Conservation (phyloP, 2,888 invertebrate species). For the Cremastinae sp. region DNA sequence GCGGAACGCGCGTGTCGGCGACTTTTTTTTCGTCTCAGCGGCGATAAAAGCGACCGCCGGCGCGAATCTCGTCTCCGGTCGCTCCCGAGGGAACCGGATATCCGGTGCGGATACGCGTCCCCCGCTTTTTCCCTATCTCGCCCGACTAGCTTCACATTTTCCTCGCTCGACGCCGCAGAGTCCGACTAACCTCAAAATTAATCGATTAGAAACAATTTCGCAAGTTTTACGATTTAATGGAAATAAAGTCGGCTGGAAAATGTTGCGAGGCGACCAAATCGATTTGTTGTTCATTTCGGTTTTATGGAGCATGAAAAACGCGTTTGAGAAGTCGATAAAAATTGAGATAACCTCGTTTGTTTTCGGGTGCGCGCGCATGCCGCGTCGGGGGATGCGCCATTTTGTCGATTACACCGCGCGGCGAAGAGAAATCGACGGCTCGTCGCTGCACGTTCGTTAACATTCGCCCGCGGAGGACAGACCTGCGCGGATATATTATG, state of each 20-base stretch:
- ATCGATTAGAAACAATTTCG: too few species aligned
- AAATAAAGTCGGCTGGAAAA: too few species aligned
- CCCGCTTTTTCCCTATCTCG: constrained; percentile 60
- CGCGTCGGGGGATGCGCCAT: too few species aligned
- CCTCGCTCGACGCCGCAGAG: neutral
- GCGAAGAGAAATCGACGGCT: constrained; percentile 28
- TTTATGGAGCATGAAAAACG: neutral
- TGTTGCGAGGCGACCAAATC: too few species aligned
- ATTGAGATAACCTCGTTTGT: neutral
- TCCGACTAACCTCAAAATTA: too few species aligned
- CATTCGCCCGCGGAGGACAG: constrained; percentile 67
- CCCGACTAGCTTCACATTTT: constrained; percentile 46
- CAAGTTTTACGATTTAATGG: too few species aligned
- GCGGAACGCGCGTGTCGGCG: too few species aligned
- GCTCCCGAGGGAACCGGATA: constrained; percentile 76
- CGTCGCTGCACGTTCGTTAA: constrained; percentile 50
- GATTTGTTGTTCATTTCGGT: too few species aligned
- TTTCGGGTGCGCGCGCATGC: constrained; percentile 1
- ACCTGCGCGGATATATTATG: constrained; percentile 76
- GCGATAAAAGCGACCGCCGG: constrained; percentile 63
- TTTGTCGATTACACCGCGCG: neutral
- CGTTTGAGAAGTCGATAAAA: neutral
- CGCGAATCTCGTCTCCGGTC: constrained; percentile 70
- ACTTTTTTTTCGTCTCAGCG: too few species aligned
- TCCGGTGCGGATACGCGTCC: constrained; percentile 77